Conservation (phyloP, 2,113 vertebrate species). For the Psittacus erithacus region DNA sequence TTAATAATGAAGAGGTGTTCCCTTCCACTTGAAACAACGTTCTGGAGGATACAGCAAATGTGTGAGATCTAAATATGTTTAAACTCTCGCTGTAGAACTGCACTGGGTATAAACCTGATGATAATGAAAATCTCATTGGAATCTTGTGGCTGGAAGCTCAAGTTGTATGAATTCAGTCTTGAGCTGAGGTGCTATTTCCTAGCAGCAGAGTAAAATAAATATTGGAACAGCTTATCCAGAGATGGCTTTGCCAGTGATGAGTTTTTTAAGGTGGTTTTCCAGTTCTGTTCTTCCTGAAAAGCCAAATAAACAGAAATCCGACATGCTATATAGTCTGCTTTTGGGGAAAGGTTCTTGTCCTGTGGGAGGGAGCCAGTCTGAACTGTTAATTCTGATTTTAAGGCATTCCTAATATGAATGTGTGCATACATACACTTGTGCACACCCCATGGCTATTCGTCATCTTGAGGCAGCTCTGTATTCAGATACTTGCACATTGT, state of each 20-base stretch:
- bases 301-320: background rate
- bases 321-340: background rate
- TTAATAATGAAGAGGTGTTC: background rate
- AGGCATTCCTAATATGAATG: background rate
- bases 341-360: background rate
- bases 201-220: background rate
- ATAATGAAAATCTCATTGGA: background rate
- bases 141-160: background rate
- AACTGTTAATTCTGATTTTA: background rate
- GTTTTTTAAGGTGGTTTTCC: background rate
- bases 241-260: background rate
- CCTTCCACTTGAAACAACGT: background rate
- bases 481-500: background rate
- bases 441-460: background rate
- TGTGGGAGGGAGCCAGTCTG: background rate
- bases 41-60: background rate
- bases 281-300: background rate
- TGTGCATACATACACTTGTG: accelerated
- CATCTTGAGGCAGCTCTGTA: background rate
- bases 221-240: background rate
- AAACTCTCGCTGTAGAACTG: background rate
- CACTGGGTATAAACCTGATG: background rate
- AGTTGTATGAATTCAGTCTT: background rate
- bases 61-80: background rate
- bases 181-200: background rate